Conservation (phyloP, 2,113 vertebrate species). For the Hippolais icterina region DNA sequence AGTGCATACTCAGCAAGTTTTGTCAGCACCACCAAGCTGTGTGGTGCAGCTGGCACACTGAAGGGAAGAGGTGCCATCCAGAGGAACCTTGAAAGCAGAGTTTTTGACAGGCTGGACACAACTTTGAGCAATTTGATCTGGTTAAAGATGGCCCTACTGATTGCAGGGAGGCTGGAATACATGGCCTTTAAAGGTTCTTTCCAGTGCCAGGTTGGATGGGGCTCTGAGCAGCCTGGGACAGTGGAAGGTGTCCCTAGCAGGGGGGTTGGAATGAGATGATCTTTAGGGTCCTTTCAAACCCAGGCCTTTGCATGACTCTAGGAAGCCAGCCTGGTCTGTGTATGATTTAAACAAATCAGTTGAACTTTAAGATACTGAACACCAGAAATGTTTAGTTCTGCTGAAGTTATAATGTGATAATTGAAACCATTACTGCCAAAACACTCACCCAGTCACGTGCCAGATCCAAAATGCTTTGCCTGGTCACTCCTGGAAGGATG, state of each 20-base stretch:
- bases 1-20: not conserved
- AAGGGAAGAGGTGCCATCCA: not conserved
- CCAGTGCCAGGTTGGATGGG: not conserved
- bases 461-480: slow-evolving; percentile 87
- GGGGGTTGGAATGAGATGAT: fast-evolving
- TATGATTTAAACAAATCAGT: not conserved
- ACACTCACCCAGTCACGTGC: slow-evolving; percentile 81
- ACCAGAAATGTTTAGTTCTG: not conserved
- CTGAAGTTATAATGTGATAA: not conserved
- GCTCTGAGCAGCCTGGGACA: not conserved
- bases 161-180: not conserved
- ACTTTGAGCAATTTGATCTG: too few species aligned
- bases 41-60: fast-evolving
- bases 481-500: slow-evolving; percentile 88
- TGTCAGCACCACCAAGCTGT: not conserved
- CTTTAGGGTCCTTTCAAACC: not conserved
- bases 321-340: not conserved
- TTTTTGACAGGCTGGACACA: not conserved
- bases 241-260: not conserved
- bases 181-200: not conserved
- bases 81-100: not conserved
- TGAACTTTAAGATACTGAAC: not conserved
- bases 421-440: not conserved
- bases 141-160: not conserved
- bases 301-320: not conserved